Evolutionary conservation across 23 tunicate species (phyloP), one percentile per base, ranked within the genome.

Genomic region (Halocynthia aurantium): DNA sequence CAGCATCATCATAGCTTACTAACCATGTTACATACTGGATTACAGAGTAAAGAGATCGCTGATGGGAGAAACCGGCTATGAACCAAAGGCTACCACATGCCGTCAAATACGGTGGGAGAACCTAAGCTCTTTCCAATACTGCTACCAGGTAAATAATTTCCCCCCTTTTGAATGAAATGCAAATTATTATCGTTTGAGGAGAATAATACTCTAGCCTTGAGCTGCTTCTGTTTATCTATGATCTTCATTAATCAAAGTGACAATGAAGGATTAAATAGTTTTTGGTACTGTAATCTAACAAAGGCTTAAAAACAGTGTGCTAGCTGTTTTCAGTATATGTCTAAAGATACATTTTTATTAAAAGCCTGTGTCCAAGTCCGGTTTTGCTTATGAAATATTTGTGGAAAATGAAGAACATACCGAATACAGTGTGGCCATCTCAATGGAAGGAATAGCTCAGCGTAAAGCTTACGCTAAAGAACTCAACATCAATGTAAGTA

Each of bases 31-130:
- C 44, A 31, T 31, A 31, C 44, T 31, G 44, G 44, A 31, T 71
- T 71, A 10, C 76, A 71, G 76, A 15, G 76, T 40, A 71, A 71
- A 50, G 49, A 11, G 76, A 71, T 71, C 76, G 49, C 76, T 71
- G 11, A n/a, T 50, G 1, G 76, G 76, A 17, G 22, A 40, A 51
- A 51, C 22, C 6, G 67, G 22, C 9, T 6, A 11, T 51, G 76
- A 71, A 10, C 76, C 76, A 71, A 10, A 21, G 22, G 55, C 76
- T 11, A 20, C 55, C 0, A 21, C 49, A 17, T 71, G 76, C 67
- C 19, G 5, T 9, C 22, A 50, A 17, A 44, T 20, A 17, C 31
- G 76, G 49, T 20, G 31, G 76, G 44, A 50, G 6, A 51, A 51
- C n/a, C 12, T 71, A 0, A 44, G 56, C 67, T 17, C 31, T 22